Conservation (phyloP, 2,797 vertebrate genomes). For the Stomatorhinus walkeri region DNA sequence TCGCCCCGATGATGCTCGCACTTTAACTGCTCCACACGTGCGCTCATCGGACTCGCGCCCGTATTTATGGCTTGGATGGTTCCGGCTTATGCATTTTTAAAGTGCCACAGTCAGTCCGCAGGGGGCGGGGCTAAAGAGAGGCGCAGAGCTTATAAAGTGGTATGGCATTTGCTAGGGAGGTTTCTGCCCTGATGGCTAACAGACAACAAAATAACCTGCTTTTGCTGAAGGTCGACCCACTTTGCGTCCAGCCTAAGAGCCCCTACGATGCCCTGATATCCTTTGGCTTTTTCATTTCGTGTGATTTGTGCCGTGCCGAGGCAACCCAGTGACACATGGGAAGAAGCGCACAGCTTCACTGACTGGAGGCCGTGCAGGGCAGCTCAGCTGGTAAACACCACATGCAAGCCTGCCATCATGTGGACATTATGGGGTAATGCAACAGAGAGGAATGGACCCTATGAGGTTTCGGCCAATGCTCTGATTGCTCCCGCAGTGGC, state of each 20-base stretch:
- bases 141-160: background rate
- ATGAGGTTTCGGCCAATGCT: background rate
- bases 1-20: background rate
- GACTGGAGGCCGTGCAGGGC: background rate
- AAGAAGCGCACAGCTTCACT: background rate
- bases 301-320: background rate
- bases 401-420: conserved; percentile 49
- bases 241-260: background rate
- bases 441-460: background rate
- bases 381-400: background rate
- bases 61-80: conserved; percentile 19
- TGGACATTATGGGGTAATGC: conserved; percentile 31
- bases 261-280: background rate
- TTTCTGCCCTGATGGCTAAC: background rate
- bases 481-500: background rate
- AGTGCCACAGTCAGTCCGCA: background rate
- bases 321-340: background rate
- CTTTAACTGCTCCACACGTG: conserved; percentile 7
- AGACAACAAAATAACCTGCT: background rate
- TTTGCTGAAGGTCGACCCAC: background rate
- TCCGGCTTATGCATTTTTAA: conserved; percentile 25
- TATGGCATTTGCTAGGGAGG: background rate
- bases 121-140: background rate
- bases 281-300: background rate
- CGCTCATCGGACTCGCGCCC: background rate